Evolutionary conservation across 1,140 invertebrate genomes (phyloP), one percentile per base, ranked within the genome.

Genomic region (Macrotrachela quadricornifera): DNA sequence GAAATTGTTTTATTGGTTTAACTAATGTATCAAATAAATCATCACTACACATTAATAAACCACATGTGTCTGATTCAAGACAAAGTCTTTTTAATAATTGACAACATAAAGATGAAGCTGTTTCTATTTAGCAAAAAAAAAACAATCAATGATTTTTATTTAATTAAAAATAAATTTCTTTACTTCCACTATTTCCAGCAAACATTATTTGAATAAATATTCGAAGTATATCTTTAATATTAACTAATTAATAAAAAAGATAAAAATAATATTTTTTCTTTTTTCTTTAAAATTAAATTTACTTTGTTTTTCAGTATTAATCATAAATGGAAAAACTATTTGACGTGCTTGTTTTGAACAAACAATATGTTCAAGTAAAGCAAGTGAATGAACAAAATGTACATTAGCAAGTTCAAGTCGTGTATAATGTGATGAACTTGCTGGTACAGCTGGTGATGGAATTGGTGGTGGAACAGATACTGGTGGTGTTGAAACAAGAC

Each of bases 11-110:
- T 6, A 70, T 59, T 17, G 68, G 68, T 18, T 59, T 57, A 12
- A 69, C 57, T 0, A 70, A 56, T 10, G 60, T 58, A 42, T 60
- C 61, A n/a, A 63, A 64, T 42, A 70, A 63, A 40, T 64, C 65
- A 57, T 69, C 65, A 48, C 63, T 63, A 55, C 66, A 69, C 36
- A 70, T 40, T 57, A 62, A 66, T 10, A 60, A 60, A 47, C 59
- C 56, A 55, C 64, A 65, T 0, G 59, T 61, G 37, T 61, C 59
- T 47, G 67, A 66, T 12, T 61, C 61, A 48, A 55, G 58, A 55
- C 63, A 57, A 37, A 41, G 46, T n/a, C 36, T 43, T 36, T 46
- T 16, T 10, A 53, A 37, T 18, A 53, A 43, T 38, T 48, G 39
- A 43, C 44, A 47, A 18, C 17, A 17, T 42, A 16, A 15, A 16